Base-by-base conservation (phyloP, 1,140 invertebrate species). In the Pseudomyrmex flavicornis region DNA sequence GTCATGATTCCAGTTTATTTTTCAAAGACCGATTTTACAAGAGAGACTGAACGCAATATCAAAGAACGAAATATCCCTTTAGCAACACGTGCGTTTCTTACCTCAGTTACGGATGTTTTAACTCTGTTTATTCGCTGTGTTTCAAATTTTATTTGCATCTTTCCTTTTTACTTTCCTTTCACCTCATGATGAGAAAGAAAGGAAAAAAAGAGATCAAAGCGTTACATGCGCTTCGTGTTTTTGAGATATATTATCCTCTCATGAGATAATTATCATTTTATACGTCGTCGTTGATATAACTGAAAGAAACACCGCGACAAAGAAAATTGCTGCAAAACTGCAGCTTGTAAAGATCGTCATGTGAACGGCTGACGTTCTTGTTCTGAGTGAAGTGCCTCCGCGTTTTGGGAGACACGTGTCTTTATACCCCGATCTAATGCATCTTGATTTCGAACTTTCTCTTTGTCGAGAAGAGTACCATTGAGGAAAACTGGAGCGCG, bases 131-230 rank as follows among this genome's bases (percentile, higher is more conserved):
- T 69, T 87, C 73, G 77, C 65, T 13, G n/a, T 82, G 86, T 74
- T 77, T 65, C 82, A 63, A 88, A 79, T 88, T 84, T 88, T 88
- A 88, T 88, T 88, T 84, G 74, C 62, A 75, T 5, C 35, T 35
- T 35, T 5, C 0, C 35, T 35, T 35, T 35, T 35, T 5, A 5
- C 35, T 35, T 5, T 35, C 5, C 35, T 35, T 5, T 35, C 35
- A 4, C 35, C 4, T 4, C 35, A 5, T 35, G 35, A 35, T 35
- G 35, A 35, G 35, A 0, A 35, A 35, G 5, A 3, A 35, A 35
- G 5, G 35, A 5, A 7, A 7, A 35, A 35, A 35, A 35, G 35
- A 17, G 2, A 9, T 76, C 59, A 26, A 35, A 35, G 35, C 35
- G 52, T 79, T 12, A 15, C 44, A 5, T 56, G 50, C 61, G 26